Evolutionary conservation across 2,113 vertebrate species (phyloP).

Genomic region (Percina caprodes): DNA sequence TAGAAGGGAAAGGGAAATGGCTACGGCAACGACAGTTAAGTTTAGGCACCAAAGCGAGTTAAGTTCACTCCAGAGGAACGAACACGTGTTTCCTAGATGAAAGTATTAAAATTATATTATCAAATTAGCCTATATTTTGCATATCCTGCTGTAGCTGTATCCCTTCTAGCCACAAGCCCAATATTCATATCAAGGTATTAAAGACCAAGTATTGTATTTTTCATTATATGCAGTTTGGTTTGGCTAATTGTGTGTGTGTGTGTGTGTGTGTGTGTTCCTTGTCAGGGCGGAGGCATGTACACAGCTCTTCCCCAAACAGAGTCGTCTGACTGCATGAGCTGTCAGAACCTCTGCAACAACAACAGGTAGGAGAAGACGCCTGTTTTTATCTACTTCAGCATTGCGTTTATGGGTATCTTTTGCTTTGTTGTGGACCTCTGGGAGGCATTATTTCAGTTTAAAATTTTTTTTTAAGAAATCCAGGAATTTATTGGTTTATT

Average conservation of each 20-base stretch:
- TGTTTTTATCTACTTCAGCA: neutral
- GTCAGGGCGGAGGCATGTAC: conserved; percentile 89
- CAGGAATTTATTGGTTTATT: neutral
- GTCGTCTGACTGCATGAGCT: conserved; percentile 89
- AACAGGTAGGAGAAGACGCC: conserved; percentile 88
- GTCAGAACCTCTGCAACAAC: conserved; percentile 96
- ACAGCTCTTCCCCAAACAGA: conserved; percentile 87
- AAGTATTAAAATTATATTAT: too few relatives aligned
- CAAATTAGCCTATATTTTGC: too few relatives aligned
- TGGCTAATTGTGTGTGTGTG: conserved; percentile 43
- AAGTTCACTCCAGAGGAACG: too few relatives aligned
- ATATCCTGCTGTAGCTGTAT: too few relatives aligned
- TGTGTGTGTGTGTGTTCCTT: conserved; percentile 20
- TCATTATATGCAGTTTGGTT: neutral
- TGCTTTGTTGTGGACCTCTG: neutral
- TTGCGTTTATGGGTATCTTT: neutral
- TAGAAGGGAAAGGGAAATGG: too few relatives aligned
- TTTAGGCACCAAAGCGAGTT: too few relatives aligned
- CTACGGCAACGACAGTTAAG: too few relatives aligned
- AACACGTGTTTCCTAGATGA: too few relatives aligned
- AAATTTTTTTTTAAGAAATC: neutral
- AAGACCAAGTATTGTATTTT: neutral
- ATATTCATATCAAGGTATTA: neutral
- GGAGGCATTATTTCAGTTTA: neutral
- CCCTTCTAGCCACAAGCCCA: too few relatives aligned